Evolutionary conservation across 2,113 vertebrate genomes (phyloP).

Genomic region (Neofelis nebulosa): DNA sequence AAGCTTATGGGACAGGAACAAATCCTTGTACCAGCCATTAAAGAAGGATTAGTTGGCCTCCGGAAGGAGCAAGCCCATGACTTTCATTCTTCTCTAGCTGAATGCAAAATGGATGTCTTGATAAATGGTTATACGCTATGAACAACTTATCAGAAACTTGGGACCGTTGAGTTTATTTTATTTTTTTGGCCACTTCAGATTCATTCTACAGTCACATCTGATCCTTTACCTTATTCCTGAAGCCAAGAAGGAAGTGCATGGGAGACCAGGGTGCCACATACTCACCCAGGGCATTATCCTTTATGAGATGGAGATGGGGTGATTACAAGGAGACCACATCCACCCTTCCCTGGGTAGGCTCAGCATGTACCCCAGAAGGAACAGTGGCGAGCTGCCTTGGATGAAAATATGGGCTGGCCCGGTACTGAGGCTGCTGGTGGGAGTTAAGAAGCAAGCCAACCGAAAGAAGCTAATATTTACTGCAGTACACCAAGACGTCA

Average conservation of each 20-base stretch:
- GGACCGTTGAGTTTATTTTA: not conserved
- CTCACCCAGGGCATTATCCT: not conserved
- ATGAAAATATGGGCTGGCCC: slow-evolving; percentile 9
- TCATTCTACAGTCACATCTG: not conserved
- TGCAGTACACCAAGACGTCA: slow-evolving; percentile 28
- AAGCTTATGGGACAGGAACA: slow-evolving; percentile 34
- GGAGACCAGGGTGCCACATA: rapidly evolving
- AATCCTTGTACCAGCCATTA: slow-evolving; percentile 59
- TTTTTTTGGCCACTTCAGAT: not conserved
- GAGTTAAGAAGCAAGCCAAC: not conserved
- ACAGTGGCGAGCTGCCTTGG: not conserved
- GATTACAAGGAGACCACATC: not conserved
- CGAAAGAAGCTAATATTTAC: slow-evolving; percentile 59
- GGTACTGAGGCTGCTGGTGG: not conserved
- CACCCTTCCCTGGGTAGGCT: not conserved
- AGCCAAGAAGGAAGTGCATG: not conserved
- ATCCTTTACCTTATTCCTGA: not conserved
- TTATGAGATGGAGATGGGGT: not conserved
- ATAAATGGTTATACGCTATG: slow-evolving; percentile 35
- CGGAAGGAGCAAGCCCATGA: slow-evolving; percentile 52
- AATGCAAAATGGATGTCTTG: slow-evolving; percentile 28
- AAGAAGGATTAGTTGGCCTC: slow-evolving; percentile 74
- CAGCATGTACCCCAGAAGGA: not conserved
- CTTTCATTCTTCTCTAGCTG: slow-evolving; percentile 57
- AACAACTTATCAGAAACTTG: slow-evolving; percentile 45